phyloP scores from a whole-genome alignment of 2,888 invertebrate species.

The Heliconius ethilla region DNA sequence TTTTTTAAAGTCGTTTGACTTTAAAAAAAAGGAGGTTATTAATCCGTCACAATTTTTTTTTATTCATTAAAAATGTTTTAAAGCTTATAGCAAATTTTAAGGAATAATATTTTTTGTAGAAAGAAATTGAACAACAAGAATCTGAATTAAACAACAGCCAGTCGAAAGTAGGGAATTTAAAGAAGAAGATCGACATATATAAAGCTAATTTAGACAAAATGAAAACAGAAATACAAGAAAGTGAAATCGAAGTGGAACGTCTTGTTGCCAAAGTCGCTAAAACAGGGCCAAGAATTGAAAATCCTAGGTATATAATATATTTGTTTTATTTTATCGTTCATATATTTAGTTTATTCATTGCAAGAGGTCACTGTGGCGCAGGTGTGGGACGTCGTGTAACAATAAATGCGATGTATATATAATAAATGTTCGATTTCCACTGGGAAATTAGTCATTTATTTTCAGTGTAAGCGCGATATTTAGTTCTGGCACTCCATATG shows the following conservation, averaged over 20 bases:
- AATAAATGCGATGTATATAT: not conserved
- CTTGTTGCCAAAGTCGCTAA: not conserved
- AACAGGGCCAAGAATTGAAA: conserved; percentile 4
- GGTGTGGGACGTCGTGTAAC: too few species aligned
- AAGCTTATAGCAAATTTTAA: too few species aligned
- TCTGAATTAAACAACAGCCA: not conserved
- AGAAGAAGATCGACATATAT: not conserved
- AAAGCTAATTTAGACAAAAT: not conserved
- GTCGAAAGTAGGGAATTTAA: not conserved
- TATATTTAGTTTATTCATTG: too few species aligned
- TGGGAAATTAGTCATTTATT: not conserved
- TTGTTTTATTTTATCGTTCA: too few species aligned
- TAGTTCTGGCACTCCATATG: not conserved
- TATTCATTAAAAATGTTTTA: too few species aligned
- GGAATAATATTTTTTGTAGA: not conserved
- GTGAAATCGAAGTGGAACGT: not conserved
- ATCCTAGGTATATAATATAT: conserved; percentile 8
- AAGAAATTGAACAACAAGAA: not conserved
- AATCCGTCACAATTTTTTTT: too few species aligned
- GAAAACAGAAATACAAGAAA: not conserved
- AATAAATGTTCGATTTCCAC: not conserved
- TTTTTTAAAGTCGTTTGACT: too few species aligned
- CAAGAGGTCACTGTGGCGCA: too few species aligned
- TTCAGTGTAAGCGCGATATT: not conserved
- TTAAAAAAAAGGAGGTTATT: too few species aligned